Evolutionary conservation across 2,888 invertebrate species (phyloP), one percentile per base, ranked within the genome.

Genomic region (Leptopilina myrica): DNA sequence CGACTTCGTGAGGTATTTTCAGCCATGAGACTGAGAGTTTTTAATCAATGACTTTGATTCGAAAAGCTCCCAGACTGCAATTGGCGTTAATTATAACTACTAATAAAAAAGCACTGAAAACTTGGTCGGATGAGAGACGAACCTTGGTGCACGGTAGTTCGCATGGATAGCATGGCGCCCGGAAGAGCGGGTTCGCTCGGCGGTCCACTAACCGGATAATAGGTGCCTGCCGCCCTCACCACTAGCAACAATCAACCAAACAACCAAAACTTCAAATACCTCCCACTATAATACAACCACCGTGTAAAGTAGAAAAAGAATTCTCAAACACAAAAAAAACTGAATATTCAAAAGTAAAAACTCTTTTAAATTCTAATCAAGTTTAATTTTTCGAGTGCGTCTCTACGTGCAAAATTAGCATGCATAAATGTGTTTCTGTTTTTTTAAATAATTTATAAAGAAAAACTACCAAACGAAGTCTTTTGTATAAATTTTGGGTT

Each of bases 221-320:
- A 97, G 92, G 97, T 97, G 92, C 97, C 97, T 90, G 96, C 95
- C 92, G 97, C 96, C 95, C 97, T 97, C 94, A 97, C 96, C 94
- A 97, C 96, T 96, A 95, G 93, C 95, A 95, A 92, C 92, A 92
- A 91, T 91, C 91, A 91, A 92, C 92, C 92, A 92, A 91, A 91
- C 91, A 90, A 91, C 90, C 91, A 90, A 91, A 91, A 91, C 91
- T 92, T 92, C 91, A 91, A 92, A 91, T 90, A 91, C 91, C 88
- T 89, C 91, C 91, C 90, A 88, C 89, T 89, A 89, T 84, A 81
- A 83, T 80, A 85, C 87, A 85, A 84, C 81, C 86, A 86, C 84
- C 85, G 78, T 80, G 80, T 82, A 81, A 78, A 81, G 78, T 78
- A 81, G 80, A 79, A 80, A 79, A 64, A 67, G n/a, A 73, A 9